Percentiles rank a stretch among this genome's conserved stretches.
These are phyloP conservation scores for Clytia hemisphaerica DNA, from an alignment of 30 jellyfish, hydroid and myxozoan genomes.

Conservation along the genomic window DNA sequence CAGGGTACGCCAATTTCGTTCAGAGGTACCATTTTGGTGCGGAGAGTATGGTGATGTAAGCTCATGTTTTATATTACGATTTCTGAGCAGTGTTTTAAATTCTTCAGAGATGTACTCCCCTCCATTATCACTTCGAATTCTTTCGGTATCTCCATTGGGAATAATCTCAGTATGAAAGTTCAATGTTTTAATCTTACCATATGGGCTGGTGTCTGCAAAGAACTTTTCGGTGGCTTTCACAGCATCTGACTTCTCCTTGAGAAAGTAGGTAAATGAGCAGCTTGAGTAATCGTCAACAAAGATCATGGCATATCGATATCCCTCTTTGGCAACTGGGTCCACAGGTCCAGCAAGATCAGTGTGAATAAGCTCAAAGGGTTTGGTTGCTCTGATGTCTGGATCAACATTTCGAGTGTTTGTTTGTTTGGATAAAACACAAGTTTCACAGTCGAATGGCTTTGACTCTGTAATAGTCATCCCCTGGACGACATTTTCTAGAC, in stretches of 20 bases:
- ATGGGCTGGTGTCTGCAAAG: conserved; percentile 26
- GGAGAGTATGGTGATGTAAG: conserved; percentile 34
- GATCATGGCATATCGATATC: conserved; percentile 16
- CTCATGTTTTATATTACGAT: conserved; percentile 17
- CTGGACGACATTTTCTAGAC: background rate
- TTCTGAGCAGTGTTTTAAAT: conserved; percentile 6
- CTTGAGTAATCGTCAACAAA: conserved; percentile 27
- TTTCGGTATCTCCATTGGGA: conserved; percentile 37
- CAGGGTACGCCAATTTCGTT: conserved; percentile 30
- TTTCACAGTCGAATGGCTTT: conserved; percentile 21
- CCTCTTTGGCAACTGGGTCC: conserved; percentile 27
- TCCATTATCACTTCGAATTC: conserved; percentile 16
- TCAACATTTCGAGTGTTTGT: conserved; percentile 11
- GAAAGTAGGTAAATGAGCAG: conserved; percentile 7
- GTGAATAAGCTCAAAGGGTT: conserved; percentile 13
- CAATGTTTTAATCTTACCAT: conserved; percentile 15
- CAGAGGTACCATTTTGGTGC: conserved; percentile 40
- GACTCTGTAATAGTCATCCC: conserved; percentile 21
- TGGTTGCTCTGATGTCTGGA: conserved; percentile 28
- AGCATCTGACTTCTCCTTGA: conserved; percentile 26
- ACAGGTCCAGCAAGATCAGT: conserved; percentile 30
- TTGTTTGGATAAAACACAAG: conserved; percentile 13
- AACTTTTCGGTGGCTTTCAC: conserved; percentile 27
- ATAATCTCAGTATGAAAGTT: conserved; percentile 27
- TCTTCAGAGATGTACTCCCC: conserved; percentile 26